These are phyloP conservation scores for Nothura maculosa DNA, from an alignment of 2,797 vertebrate species.

Conservation along the genomic window DNA sequence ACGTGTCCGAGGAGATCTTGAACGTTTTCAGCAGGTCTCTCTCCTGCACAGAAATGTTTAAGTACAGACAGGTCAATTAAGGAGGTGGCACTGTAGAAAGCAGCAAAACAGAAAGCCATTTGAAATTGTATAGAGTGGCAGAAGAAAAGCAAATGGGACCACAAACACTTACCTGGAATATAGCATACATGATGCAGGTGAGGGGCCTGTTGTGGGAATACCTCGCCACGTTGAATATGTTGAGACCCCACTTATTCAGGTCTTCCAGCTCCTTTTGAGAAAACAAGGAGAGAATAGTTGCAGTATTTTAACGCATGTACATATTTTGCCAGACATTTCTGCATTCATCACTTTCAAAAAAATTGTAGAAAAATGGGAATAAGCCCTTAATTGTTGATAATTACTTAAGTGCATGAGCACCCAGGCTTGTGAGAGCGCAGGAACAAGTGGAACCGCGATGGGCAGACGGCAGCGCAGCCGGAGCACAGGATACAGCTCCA, in stretches of 20 bases:
- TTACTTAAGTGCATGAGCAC: accelerated
- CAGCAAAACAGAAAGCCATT: accelerated
- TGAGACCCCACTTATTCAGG: slow-evolving; percentile 97
- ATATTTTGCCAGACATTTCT: neutral
- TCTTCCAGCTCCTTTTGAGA: slow-evolving; percentile 92
- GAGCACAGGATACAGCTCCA: too few relatives aligned
- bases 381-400: neutral
- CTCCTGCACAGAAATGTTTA: slow-evolving; percentile 82
- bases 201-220: slow-evolving; percentile 95
- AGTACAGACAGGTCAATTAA: accelerated
- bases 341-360: neutral
- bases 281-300: neutral
- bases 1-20: slow-evolving; percentile 95
- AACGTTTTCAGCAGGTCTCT: slow-evolving; percentile 96
- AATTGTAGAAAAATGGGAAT: neutral
- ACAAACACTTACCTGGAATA: slow-evolving; percentile 91
- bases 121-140: accelerated
- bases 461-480: neutral
- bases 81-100: neutral
- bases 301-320: neutral
- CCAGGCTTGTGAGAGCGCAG: neutral
- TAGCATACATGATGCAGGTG: slow-evolving; percentile 97
- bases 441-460: neutral
- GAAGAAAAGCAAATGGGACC: accelerated
- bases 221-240: slow-evolving; percentile 95